Evolutionary conservation across 2,113 vertebrate genomes (phyloP), one percentile per base, ranked within the genome.

Genomic region (Amblyornis subalaris): DNA sequence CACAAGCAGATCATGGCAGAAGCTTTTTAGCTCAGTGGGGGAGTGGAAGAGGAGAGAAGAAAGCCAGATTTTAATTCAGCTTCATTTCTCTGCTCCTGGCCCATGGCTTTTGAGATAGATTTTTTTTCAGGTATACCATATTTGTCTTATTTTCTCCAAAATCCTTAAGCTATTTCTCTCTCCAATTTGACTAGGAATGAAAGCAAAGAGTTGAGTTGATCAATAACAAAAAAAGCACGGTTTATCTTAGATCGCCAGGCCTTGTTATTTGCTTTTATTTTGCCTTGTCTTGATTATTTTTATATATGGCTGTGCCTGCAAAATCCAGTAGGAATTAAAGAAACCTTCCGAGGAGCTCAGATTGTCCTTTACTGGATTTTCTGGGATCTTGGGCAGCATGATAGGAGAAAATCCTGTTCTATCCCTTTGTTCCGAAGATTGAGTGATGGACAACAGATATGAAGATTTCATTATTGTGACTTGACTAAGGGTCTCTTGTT

Each of bases 271-370:
- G 28, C 62, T 69, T 84, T 83, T 89, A 42, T 60, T 95, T 96
- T 76, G 21, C 74, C 33, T 60, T 81, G 54, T 88, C 87, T 86
- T 95, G 51, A 73, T 88, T 89, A 86, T 88, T 89, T 50, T 93
- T 93, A 73, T n/a, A 55, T 53, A 81, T 47, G 36, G 36, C 42
- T 64, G 11, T 73, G 45, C 42, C 38, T 91, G 51, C 53, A 91
- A 95, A 96, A 91, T 77, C 62, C 62, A 65, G 54, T 85, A 90
- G 73, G 31, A 90, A 85, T 90, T 90, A 92, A 76, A 94, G 44
- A 21, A 33, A n/a, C 7, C 23, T 72, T 72, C 69, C 57, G 91
- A 84, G 72, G 67, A 90, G 35, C 28, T 50, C 55, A 53, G 22
- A 2, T 47, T 90, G 33, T 61, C 54, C 72, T 91, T 85, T 60